Evolutionary conservation across 1,140 invertebrate genomes (phyloP).

Genomic region (roundworm (Caenorhabditis elegans)): WBcel235 BX284606.5:5669501-5670000

Average conservation of each 20-base stretch:
- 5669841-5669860: background rate
- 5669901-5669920: background rate
- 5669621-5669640: conserved; percentile 2
- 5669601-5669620: conserved; percentile 10
- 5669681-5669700: conserved; percentile 37
- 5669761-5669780: conserved; percentile 37
- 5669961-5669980: conserved; percentile 12
- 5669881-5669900: background rate
- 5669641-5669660: background rate
- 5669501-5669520: conserved; percentile 31
- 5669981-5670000: background rate
- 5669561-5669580: conserved; percentile 11
- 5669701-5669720: conserved; percentile 37
- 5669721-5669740: conserved; percentile 38
- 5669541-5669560: background rate
- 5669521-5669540: conserved; percentile 13
- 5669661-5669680: background rate
- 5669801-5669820: background rate
- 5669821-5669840: background rate
- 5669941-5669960: background rate
- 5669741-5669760: conserved; percentile 42
- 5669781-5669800: background rate
- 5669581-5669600: background rate
- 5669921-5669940: conserved; percentile 3
- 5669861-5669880: background rate